A percentile compares a stretch with the other conserved stretches of the same genome.
Conservation (phyloP, 2,797 vertebrate species). For the Saxicola maurus region DNA sequence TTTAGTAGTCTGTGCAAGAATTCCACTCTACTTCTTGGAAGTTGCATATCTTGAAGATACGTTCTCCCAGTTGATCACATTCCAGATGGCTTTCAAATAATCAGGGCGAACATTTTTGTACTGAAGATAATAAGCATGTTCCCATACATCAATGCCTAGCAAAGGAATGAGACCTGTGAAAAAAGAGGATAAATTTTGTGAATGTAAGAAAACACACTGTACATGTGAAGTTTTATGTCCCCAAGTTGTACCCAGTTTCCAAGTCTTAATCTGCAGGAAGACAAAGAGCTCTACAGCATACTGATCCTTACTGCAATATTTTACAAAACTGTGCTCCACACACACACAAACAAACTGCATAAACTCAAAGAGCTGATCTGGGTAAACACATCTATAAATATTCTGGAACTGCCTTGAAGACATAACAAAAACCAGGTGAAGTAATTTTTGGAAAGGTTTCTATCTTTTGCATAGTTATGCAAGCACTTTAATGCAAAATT, state of each 20-base stretch:
- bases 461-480: not conserved
- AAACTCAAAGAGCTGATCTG: not conserved
- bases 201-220: not conserved
- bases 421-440: not conserved
- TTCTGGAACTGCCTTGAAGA: not conserved
- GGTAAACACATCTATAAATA: not conserved
- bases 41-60: constrained; percentile 82
- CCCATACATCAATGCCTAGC: constrained; percentile 97
- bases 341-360: not conserved
- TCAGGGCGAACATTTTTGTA: constrained; percentile 98
- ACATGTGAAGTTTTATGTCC: not conserved
- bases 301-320: accelerated
- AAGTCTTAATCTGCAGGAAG: not conserved
- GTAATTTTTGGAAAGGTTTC: not conserved
- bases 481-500: not conserved
- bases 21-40: constrained; percentile 76
- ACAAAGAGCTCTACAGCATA: not conserved
- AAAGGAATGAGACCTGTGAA: constrained; percentile 87
- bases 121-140: constrained; percentile 97
- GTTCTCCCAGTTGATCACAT: constrained; percentile 94
- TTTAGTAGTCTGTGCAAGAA: not conserved
- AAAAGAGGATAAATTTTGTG: not conserved
- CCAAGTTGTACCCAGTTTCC: not conserved
- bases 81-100: constrained; percentile 98
- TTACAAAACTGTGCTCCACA: not conserved